Conservation (phyloP, 2,888 invertebrate species). For the Sympetrum striolatum region DNA sequence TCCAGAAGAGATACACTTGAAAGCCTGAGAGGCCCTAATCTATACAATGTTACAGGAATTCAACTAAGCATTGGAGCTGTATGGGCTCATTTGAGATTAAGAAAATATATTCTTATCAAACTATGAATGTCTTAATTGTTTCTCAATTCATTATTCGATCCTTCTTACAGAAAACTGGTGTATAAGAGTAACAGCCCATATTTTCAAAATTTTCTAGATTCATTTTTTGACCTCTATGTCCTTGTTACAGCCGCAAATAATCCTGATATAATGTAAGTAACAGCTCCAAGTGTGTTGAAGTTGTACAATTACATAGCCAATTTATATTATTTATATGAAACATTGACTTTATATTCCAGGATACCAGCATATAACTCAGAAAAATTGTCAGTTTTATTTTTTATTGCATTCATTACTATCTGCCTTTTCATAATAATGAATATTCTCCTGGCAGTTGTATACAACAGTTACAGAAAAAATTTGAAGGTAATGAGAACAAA, state of each 20-base stretch:
- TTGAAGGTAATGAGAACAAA: constrained; percentile 54
- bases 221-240: constrained; percentile 60
- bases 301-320: background rate
- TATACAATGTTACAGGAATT: too few species aligned
- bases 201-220: constrained; percentile 58
- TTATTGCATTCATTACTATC: constrained; percentile 58
- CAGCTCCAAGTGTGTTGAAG: constrained; percentile 53
- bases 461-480: constrained; percentile 60
- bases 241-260: constrained; percentile 62
- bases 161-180: constrained; percentile 51
- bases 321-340: background rate
- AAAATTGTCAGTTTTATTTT: constrained; percentile 59
- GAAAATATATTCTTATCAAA: too few species aligned
- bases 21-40: too few species aligned
- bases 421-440: constrained; percentile 61
- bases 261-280: constrained; percentile 60
- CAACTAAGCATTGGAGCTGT: too few species aligned
- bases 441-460: constrained; percentile 61
- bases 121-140: too few species aligned
- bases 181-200: constrained; percentile 58
- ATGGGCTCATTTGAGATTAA: too few species aligned
- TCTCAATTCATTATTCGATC: too few species aligned
- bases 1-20: too few species aligned
- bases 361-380: constrained; percentile 60
- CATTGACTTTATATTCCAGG: constrained; percentile 53